phyloP scores from a whole-genome alignment of 1,140 invertebrate genomes.

The Trachymyrmex cornetzi region DNA sequence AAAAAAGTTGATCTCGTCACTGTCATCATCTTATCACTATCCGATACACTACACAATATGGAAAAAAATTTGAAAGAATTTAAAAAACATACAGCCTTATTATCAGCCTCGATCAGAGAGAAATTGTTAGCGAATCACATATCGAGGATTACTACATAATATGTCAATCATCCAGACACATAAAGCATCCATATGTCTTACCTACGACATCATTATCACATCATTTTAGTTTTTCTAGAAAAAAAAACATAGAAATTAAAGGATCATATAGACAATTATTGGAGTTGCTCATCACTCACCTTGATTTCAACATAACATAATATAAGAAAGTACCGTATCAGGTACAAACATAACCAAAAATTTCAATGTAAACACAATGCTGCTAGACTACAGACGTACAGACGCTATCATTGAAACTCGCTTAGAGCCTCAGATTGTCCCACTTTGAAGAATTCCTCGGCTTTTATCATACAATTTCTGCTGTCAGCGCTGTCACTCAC shows the following conservation, averaged over 20 bases:
- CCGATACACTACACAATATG: neutral
- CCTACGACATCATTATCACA: neutral
- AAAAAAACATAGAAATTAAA: slow-evolving; percentile 22
- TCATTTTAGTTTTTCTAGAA: slow-evolving; percentile 37
- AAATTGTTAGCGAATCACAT: slow-evolving; percentile 44
- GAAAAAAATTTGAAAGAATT: neutral
- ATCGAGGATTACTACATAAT: slow-evolving; percentile 17
- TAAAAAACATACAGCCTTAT: slow-evolving; percentile 46
- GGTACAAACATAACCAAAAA: slow-evolving; percentile 63
- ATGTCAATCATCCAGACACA: slow-evolving; percentile 11
- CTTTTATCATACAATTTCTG: no score
- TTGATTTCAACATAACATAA: slow-evolving; percentile 34
- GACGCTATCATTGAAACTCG: neutral
- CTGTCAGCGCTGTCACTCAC: no score
- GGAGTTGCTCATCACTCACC: slow-evolving; percentile 19
- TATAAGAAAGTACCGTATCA: neutral
- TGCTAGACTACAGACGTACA: neutral
- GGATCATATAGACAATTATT: neutral
- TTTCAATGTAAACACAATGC: neutral
- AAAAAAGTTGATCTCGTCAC: neutral
- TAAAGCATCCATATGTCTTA: neutral
- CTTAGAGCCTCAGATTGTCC: no score
- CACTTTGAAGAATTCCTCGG: no score
- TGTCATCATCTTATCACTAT: no score
- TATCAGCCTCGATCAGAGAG: slow-evolving; percentile 5